Evolutionary conservation across 2,113 vertebrate species (phyloP), one percentile per base, ranked within the genome.

Genomic region (Eptesicus fuscus): DNA sequence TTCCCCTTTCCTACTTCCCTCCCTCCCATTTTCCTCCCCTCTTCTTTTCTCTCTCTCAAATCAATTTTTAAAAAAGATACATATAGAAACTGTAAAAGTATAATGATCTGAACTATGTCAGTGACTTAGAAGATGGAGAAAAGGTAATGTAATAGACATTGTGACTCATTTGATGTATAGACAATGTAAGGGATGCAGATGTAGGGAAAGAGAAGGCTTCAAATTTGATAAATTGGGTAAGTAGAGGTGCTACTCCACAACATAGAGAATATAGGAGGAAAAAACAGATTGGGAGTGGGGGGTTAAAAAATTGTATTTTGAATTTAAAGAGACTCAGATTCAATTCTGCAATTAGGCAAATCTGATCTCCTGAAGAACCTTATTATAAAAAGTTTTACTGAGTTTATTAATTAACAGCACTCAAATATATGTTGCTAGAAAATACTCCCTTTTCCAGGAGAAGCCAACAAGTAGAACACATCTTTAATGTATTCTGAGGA

Each of bases 241-340:
- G n/a, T 5, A 7, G 5, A 96, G 73, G 28, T 73, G 42, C 17
- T 76, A 32, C 44, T 80, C 32, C 18, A 84, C 28, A 85, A 42
- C 71, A 83, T 0, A 84, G 9, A 40, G 32, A 88, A 74, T 23
- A 94, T 0, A 74, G 16, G 23, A 78, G 37, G 56, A 63, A 77
- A 77, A 92, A 94, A 69, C 10, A 53, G 32, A 14, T 63, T 56
- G 30, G 25, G 28, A 87, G 14, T 7, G 8, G 17, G 1, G 5
- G 17, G 28, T 51, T 77, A 23, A 18, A 84, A 91, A 69, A 71
- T 82, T 82, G 83, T 89, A 86, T 22, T 91, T 86, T 5, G 42
- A 47, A 16, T 69, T 89, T 95, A 32, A 94, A 93, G 61, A 96
- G 35, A 80, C 42, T 80, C 71, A 65, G 37, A 94, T 37, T 91